Base-by-base conservation (phyloP, 2,797 vertebrate species). In the Astyanax mexicanus region DNA sequence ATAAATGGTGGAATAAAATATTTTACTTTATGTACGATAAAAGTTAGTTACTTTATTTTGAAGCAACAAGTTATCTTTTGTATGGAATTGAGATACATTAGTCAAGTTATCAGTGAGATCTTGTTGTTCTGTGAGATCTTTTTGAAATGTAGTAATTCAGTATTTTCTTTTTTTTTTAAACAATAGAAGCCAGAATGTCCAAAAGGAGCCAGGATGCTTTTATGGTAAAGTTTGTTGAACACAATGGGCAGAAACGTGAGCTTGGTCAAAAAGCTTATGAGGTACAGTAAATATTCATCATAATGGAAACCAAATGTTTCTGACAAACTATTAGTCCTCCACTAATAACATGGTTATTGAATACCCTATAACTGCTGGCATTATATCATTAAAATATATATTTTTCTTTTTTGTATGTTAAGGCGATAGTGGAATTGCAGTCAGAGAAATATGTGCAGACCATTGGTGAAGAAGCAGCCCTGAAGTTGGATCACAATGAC, bases 371-470 rank as follows among this genome's bases (percentile, higher is more conserved):
- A n/a, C n/a, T n/a, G n/a, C n/a, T n/a, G n/a, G n/a, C n/a, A n/a
- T n/a, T n/a, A n/a, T n/a, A n/a, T n/a, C n/a, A n/a, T n/a, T n/a
- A n/a, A n/a, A n/a, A n/a, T n/a, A n/a, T n/a, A n/a, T n/a, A n/a
- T n/a, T n/a, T n/a, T 1, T n/a, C 0, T 25, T 17, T 32, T 49
- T 0, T 49, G 5, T 77, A 1, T 1, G 0, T 25, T 9, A 29
- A 99, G 98, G 96, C 96, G 62, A 95, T 99, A 86, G 90, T 95
- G 84, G 94, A 96, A 83, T 94, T 98, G 79, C 96, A 99, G 84
- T 96, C 98, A 57, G 94, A 98, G 85, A 95, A 98, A 44, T 92
- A 95, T 83, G 88, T 99, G 11, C 95, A 97, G 83, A 89, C 86
- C 51, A 83, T 98, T 32, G 89, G 95, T 71, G 95, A 98, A 81